Evolutionary conservation across 1,140 invertebrate genomes (phyloP).

Genomic region (Leptinotarsa undecemlineata): DNA sequence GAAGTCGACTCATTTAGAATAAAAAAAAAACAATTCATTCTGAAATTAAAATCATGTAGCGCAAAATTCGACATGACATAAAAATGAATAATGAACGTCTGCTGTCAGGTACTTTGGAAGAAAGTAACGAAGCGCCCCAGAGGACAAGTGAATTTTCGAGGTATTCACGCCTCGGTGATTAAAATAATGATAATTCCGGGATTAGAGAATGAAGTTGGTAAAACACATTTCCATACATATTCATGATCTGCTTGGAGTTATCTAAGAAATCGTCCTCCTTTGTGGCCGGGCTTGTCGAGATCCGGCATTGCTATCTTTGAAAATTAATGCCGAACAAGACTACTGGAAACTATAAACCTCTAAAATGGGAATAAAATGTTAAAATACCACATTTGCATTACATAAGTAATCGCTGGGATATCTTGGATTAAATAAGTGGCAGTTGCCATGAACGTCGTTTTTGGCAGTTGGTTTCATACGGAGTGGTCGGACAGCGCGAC

Average conservation of each 20-base stretch:
- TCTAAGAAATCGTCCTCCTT: conserved; percentile 42
- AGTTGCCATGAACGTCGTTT: background rate
- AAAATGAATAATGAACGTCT: background rate
- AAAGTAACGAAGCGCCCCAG: background rate
- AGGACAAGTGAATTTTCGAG: background rate
- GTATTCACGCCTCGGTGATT: conserved; percentile 24
- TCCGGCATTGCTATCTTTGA: conserved; percentile 36
- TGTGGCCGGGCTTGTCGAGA: conserved; percentile 30
- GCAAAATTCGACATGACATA: background rate
- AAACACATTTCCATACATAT: conserved; percentile 44
- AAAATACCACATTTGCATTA: conserved; percentile 45
- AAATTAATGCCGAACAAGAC: conserved; percentile 44
- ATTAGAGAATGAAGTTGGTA: conserved; percentile 37
- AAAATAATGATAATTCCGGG: conserved; percentile 34
- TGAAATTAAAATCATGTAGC: background rate
- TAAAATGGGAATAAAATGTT: conserved; percentile 50
- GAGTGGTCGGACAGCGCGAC: no score
- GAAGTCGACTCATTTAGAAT: no score
- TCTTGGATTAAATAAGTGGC: background rate
- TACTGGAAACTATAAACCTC: conserved; percentile 48
- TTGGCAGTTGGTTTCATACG: background rate
- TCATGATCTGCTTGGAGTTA: conserved; percentile 40
- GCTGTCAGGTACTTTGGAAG: conserved; percentile 1
- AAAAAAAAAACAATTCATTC: conserved; percentile 4
- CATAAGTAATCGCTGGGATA: conserved; percentile 39